Evolutionary conservation across 1,140 invertebrate genomes (phyloP), one percentile per base, ranked within the genome.

Genomic region (Nixonia krombeini): DNA sequence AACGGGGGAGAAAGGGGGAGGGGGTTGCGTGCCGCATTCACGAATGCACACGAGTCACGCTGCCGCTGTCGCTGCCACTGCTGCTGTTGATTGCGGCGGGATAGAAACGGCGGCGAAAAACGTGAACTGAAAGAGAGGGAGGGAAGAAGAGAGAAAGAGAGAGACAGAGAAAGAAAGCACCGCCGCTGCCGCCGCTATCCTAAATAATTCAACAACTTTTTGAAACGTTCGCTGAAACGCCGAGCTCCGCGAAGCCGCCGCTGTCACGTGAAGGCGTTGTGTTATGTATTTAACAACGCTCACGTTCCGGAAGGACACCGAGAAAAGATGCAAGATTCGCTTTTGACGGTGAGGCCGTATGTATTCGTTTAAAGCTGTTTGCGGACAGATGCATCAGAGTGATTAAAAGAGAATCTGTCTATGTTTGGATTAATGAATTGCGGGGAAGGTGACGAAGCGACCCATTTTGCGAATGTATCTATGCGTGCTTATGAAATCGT

Each of bases 201-300:
- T 51, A 46, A 45, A 61, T 51, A 45, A 51, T 61, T 61, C 47
- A 44, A 59, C 51, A 61, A 75, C 63, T 77, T 77, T 59, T 75
- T 70, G 72, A 74, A 75, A 74, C 69, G 73, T 68, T 68, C 67
- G 72, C 70, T 67, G 70, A 67, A 53, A 53, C 26, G 26, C 38
- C 17, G 44, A 53, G 12, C 40, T 51, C 13, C 26, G 8, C 29
- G 29, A 31, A 31, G 21, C 21, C 21, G 21, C 2, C 21, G 21
- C 29, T n/a, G 29, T 12, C 29, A 28, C 40, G 21, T 1, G 21
- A 26, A 12, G 38, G 4, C 38, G 26, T 26, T 2, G 29, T 44
- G 40, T 51, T 41, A 35, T 42, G 50, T 44, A 42, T 53, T 53
- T 44, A 42, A 33, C 18, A 35, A 35, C 35, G 37, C 37, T 15